Conservation (phyloP, 2,797 vertebrate genomes). For the Coluber constrictor region DNA sequence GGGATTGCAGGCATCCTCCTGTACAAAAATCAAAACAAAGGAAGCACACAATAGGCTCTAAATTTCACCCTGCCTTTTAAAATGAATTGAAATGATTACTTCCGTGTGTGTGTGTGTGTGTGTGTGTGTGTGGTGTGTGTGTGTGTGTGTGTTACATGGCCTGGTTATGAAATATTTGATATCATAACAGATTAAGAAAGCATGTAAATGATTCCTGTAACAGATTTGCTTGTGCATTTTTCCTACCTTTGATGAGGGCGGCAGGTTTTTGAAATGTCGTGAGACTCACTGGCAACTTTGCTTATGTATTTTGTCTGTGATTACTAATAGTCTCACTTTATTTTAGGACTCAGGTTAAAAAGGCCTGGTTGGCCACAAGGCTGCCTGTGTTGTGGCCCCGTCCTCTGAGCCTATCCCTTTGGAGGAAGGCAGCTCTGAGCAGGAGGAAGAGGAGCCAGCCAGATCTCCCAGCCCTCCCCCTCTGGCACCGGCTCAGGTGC, state of each 20-base stretch:
- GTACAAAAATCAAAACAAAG: background rate
- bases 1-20: background rate
- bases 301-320: background rate
- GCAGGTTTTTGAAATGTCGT: background rate
- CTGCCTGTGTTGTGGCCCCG: too few relatives aligned
- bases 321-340: background rate
- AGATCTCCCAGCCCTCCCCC: too few relatives aligned
- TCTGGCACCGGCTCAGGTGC: too few relatives aligned
- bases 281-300: background rate
- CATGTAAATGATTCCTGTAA: background rate
- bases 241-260: background rate
- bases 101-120: background rate
- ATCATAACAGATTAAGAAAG: background rate
- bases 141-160: background rate
- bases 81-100: background rate
- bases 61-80: background rate
- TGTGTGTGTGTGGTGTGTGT: background rate
- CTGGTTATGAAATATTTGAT: background rate
- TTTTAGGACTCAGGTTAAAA: background rate
- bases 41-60: background rate
- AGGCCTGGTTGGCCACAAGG: background rate
- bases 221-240: background rate
- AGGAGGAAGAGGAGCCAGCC: too few relatives aligned
- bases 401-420: too few relatives aligned
- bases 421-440: too few relatives aligned